phyloP scores from a whole-genome alignment of 2,888 invertebrate species.

The Hirtodrosophila histrioides region DNA sequence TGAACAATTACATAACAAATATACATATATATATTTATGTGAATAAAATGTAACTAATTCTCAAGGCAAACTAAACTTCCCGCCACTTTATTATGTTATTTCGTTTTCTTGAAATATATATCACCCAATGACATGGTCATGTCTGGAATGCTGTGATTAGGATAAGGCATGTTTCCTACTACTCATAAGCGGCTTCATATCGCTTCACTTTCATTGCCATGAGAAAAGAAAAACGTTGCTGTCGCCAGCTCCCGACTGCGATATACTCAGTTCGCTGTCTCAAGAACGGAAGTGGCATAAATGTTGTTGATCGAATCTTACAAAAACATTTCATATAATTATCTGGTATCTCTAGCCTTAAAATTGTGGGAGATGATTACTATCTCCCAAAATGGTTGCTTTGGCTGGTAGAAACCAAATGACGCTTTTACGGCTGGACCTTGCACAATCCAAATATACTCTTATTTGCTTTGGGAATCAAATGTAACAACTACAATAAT shows the following conservation, averaged over 20 bases:
- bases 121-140: constrained; percentile 23
- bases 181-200: constrained; percentile 24
- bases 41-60: constrained; percentile 81
- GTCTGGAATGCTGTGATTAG: constrained; percentile 48
- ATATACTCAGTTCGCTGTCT: too few species aligned
- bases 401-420: too few species aligned
- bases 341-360: too few species aligned
- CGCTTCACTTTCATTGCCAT: constrained; percentile 43
- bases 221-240: neutral
- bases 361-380: too few species aligned
- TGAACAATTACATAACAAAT: constrained; percentile 61
- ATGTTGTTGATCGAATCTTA: too few species aligned
- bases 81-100: constrained; percentile 11
- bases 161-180: constrained; percentile 55
- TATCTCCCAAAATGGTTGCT: too few species aligned
- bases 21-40: constrained; percentile 70
- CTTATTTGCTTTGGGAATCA: too few species aligned
- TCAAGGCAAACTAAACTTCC: constrained; percentile 69
- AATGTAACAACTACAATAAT: constrained; percentile 7
- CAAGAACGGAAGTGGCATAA: too few species aligned
- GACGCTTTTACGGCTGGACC: too few species aligned
- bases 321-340: too few species aligned
- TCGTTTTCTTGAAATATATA: constrained; percentile 11
- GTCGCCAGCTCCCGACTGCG: too few species aligned
- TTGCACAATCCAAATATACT: too few species aligned